Base-by-base conservation (phyloP, 2,113 vertebrate species). In the Ciconia maguari region DNA sequence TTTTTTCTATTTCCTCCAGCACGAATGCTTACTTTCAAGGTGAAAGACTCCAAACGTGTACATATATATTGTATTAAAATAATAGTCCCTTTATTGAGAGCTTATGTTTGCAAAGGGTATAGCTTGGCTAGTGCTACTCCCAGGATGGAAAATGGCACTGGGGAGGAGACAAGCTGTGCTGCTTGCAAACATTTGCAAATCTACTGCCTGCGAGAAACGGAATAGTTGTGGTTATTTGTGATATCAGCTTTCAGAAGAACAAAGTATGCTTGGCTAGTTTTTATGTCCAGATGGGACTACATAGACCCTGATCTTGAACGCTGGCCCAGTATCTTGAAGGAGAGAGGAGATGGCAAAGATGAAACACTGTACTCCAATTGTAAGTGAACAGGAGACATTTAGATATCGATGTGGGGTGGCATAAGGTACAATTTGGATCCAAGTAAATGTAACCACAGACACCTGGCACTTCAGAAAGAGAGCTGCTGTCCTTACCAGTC, bases 181-280 rank as follows among this genome's bases (percentile, higher is more conserved):
- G 10, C 79, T 92, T 90, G 58, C 44, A 80, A 86, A 86, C 36
- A 77, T 62, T 69, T 74, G 38, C 58, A 90, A n/a, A 86, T 48
- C 49, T 51, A 65, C 24, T 72, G 61, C 24, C 29, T 88, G 52
- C 34, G 79, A 69, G 49, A 88, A 93, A 86, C 25, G 51, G 80
- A 94, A 46, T 46, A 90, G 27, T 52, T 81, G 21, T 54, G 55
- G 44, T 57, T 89, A 81, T 74, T 69, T 83, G 46, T 66, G 46
- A 42, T 61, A 83, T 4, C 5, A 15, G 14, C 25, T 81, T 86
- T 58, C 60, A 87, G 88, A 65, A 80, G 64, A 92, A 90, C 30
- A 54, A 94, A 92, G 22, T 36, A 85, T 44, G 34, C 49, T 94
- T 96, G 89, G 89, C 71, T 88, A 62, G 36, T 65, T 93, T 88